A percentile compares a stretch with the other conserved stretches of the same genome.
Conservation (phyloP, 2,797 vertebrate species). For the Sebastolobus alascanus region DNA sequence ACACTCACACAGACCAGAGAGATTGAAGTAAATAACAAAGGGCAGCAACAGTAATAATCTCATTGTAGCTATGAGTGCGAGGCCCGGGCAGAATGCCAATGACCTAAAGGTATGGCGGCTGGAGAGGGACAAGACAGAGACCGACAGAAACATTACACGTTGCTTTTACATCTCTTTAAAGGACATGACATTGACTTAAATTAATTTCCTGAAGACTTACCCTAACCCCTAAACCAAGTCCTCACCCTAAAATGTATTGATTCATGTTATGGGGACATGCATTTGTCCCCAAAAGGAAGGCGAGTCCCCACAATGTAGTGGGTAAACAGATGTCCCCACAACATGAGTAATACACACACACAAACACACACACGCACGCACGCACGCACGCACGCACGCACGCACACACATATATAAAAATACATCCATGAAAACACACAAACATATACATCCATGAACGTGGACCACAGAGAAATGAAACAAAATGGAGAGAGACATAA, state of each 20-base stretch:
- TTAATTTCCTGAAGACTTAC: no score
- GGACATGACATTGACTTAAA: no score
- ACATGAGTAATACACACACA: background rate
- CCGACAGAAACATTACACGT: conserved; percentile 25
- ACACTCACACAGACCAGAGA: conserved; percentile 5
- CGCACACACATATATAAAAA: background rate
- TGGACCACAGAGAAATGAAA: background rate
- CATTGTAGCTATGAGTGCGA: conserved; percentile 50
- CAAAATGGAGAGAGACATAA: background rate
- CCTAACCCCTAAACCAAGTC: no score
- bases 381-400: background rate
- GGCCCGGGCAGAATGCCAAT: conserved; percentile 55
- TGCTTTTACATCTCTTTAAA: no score
- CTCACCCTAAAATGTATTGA: no score
- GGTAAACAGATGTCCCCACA: background rate
- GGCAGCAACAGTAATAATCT: conserved; percentile 67
- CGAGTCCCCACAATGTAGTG: no score
- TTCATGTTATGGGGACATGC: no score
- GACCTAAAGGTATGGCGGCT: conserved; percentile 46
- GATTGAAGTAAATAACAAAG: conserved; percentile 55
- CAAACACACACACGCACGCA: background rate
- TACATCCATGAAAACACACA: background rate
- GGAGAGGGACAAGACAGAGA: conserved; percentile 44
- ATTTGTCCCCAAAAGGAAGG: no score
- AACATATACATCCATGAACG: background rate